Conservation (phyloP, 2,888 invertebrate species). For the Craniophora ligustri region DNA sequence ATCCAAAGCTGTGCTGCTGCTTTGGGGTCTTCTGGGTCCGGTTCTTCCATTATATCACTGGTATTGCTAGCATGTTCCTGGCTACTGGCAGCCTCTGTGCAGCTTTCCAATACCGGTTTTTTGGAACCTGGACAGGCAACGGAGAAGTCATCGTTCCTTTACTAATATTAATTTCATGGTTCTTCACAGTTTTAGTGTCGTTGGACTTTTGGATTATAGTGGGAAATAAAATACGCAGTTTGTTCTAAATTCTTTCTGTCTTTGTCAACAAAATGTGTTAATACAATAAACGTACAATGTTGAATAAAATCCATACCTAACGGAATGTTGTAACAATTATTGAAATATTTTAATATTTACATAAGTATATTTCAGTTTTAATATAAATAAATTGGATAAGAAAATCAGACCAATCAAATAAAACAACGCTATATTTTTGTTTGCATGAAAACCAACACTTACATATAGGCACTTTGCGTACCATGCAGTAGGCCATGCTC, state of each 20-base stretch:
- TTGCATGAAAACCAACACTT: too few species aligned
- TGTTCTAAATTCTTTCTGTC: background rate
- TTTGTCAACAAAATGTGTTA: background rate
- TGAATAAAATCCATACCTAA: background rate
- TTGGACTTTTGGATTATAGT: constrained; percentile 60
- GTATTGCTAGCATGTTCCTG: constrained; percentile 57
- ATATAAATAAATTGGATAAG: background rate
- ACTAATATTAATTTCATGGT: constrained; percentile 45
- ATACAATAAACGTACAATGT: background rate
- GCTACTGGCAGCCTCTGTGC: constrained; percentile 60
- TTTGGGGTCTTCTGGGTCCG: constrained; percentile 46
- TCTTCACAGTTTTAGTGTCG: constrained; percentile 58
- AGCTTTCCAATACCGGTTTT: constrained; percentile 57
- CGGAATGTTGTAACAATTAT: background rate
- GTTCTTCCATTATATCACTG: constrained; percentile 60
- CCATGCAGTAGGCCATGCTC: too few species aligned
- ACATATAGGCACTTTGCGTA: too few species aligned
- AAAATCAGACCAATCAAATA: background rate
- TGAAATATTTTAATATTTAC: background rate
- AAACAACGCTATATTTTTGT: background rate
- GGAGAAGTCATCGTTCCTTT: constrained; percentile 37
- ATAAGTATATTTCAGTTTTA: background rate
- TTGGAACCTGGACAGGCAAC: constrained; percentile 57
- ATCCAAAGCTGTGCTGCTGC: constrained; percentile 48
- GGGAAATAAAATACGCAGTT: constrained; percentile 35